Evolutionary conservation across 2,113 vertebrate genomes (phyloP).

Genomic region (Archilochus colubris): DNA sequence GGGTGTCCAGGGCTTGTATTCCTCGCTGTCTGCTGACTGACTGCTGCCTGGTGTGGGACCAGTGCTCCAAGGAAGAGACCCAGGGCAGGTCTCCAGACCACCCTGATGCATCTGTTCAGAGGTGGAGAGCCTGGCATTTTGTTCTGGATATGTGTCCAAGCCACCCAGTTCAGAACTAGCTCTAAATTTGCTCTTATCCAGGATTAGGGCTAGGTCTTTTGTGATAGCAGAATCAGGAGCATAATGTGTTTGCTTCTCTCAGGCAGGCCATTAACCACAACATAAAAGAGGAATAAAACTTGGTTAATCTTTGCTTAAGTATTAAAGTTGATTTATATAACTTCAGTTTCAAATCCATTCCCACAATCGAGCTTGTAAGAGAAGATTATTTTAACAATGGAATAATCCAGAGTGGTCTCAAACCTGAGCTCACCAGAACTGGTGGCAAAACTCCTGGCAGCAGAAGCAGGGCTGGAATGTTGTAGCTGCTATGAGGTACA

Average conservation of each 20-base stretch:
- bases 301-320: slow-evolving; percentile 33
- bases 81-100: not conserved
- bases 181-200: not conserved
- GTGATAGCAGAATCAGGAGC: not conserved
- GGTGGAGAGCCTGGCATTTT: not conserved
- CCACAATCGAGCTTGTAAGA: not conserved
- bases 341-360: slow-evolving; percentile 30
- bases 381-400: slow-evolving; percentile 15
- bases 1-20: slow-evolving; percentile 28
- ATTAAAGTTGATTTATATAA: slow-evolving; percentile 35
- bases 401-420: not conserved
- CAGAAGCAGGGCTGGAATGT: not conserved
- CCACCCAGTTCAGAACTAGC: not conserved
- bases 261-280: not conserved
- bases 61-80: not conserved
- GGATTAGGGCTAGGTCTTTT: not conserved
- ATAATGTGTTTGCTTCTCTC: slow-evolving; percentile 10
- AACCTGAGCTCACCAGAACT: not conserved
- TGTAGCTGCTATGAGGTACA: not conserved
- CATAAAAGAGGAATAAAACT: slow-evolving; percentile 34
- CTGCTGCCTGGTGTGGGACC: accelerated
- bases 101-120: not conserved
- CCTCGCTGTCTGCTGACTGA: not conserved
- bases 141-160: not conserved
- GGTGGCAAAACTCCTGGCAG: not conserved